phyloP scores from a whole-genome alignment of 2,797 vertebrate genomes.

The Acanthurus lineatus region DNA sequence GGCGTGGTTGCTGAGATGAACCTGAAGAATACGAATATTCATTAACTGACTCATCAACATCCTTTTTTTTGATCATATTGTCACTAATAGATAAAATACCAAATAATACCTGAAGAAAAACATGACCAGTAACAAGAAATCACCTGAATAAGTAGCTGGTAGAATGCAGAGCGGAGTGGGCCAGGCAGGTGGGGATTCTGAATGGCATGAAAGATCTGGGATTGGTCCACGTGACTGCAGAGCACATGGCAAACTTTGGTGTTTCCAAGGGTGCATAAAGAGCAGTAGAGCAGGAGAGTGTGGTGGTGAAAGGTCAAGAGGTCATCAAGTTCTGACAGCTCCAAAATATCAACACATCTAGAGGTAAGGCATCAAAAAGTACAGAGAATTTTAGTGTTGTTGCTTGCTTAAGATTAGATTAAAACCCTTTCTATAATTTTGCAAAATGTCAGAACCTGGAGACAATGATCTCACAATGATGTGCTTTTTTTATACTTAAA shows the following conservation, averaged over 20 bases:
- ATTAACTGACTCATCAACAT: neutral
- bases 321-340: slow-evolving; percentile 91
- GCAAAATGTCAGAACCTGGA: neutral
- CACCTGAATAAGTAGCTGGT: slow-evolving; percentile 91
- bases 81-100: neutral
- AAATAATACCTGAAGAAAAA: neutral
- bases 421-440: neutral
- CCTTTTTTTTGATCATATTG: neutral
- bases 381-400: slow-evolving; percentile 12
- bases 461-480: neutral
- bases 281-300: slow-evolving; percentile 93
- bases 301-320: slow-evolving; percentile 92
- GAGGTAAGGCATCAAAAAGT: slow-evolving; percentile 5
- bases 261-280: slow-evolving; percentile 93
- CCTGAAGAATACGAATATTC: slow-evolving; percentile 56
- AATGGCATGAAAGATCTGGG: slow-evolving; percentile 92
- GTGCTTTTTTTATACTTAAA: no score
- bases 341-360: slow-evolving; percentile 94
- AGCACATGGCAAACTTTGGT: slow-evolving; percentile 92
- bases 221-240: slow-evolving; percentile 95
- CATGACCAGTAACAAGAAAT: neutral
- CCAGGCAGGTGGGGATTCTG: slow-evolving; percentile 92
- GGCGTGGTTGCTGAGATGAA: slow-evolving; percentile 90
- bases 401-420: slow-evolving; percentile 13
- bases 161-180: slow-evolving; percentile 90